Evolutionary conservation across 2,888 invertebrate species (phyloP).

Genomic region (Julus scandinavius): DNA sequence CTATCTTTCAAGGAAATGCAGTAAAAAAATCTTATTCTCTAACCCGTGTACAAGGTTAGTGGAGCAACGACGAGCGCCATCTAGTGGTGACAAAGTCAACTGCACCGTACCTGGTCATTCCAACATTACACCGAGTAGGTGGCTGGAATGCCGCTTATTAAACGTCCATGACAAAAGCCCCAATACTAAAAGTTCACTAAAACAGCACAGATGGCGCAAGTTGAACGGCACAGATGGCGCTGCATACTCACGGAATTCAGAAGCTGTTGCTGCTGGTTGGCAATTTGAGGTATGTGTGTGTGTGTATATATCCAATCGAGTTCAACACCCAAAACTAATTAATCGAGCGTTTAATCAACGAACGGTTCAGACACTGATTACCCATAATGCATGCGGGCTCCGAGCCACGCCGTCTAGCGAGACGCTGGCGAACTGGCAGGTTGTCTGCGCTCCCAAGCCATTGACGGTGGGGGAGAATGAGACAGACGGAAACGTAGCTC

Average conservation of each 20-base stretch:
- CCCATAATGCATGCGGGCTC: neutral
- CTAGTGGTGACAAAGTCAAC: no score
- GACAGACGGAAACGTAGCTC: neutral
- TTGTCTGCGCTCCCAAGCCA: neutral
- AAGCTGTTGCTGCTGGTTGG: neutral
- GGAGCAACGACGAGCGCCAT: no score
- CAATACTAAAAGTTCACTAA: neutral
- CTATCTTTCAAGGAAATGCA: no score
- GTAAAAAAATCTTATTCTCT: no score
- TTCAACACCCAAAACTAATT: neutral
- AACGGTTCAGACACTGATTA: neutral
- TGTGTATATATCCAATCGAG: neutral
- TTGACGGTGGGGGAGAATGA: neutral
- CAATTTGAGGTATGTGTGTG: neutral
- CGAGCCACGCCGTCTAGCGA: constrained; percentile 37
- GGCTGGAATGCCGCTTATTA: no score
- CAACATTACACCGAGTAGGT: no score
- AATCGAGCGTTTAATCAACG: neutral
- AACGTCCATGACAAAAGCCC: no score
- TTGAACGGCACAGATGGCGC: no score
- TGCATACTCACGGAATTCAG: neutral
- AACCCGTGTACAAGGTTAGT: no score
- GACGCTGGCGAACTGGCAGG: neutral
- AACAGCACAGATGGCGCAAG: neutral
- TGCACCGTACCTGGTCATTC: no score